These are phyloP conservation scores for Felis catus DNA, from an alignment of 2,113 vertebrate species.

Conservation along the genomic window F.catus_Fca126_mat1.0 CM031417.1:133531501-133532000, in stretches of 20 bases:
- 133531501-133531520: rapidly evolving
- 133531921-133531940: slow-evolving; percentile 72
- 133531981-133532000: slow-evolving; percentile 84
- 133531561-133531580: background rate
- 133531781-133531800: background rate
- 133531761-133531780: background rate
- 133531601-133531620: rapidly evolving
- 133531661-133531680: background rate
- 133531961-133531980: background rate
- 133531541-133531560: rapidly evolving
- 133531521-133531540: rapidly evolving
- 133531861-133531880: background rate
- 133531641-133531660: background rate
- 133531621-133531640: rapidly evolving
- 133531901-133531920: rapidly evolving
- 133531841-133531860: background rate
- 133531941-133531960: slow-evolving; percentile 21
- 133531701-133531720: background rate
- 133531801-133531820: background rate
- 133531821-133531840: background rate
- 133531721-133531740: slow-evolving; percentile 19
- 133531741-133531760: background rate
- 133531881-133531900: background rate
- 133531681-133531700: background rate
- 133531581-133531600: background rate